Conservation (phyloP, 2,888 invertebrate genomes). For the Scaptomyza tumidula region DNA sequence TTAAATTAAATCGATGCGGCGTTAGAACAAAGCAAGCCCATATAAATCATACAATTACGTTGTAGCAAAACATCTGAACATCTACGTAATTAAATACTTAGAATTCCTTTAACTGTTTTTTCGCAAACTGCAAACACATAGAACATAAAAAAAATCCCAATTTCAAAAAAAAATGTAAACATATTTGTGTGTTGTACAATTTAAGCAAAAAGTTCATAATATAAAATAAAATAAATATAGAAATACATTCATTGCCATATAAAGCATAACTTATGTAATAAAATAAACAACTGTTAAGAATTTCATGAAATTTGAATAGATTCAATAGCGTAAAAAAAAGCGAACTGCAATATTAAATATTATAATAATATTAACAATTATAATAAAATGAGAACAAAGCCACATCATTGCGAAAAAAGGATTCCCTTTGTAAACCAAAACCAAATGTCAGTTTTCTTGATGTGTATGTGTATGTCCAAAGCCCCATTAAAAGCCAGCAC, state of each 20-base stretch:
- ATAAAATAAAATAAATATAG: slow-evolving; percentile 6
- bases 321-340: slow-evolving; percentile 59
- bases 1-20: slow-evolving; percentile 7
- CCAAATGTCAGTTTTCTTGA: slow-evolving; percentile 48
- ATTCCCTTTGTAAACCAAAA: slow-evolving; percentile 30
- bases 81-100: slow-evolving; percentile 73
- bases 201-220: slow-evolving; percentile 15
- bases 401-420: slow-evolving; percentile 30
- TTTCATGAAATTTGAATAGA: slow-evolving; percentile 68
- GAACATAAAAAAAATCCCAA: slow-evolving; percentile 6
- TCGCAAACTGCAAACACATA: slow-evolving; percentile 33
- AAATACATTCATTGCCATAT: slow-evolving; percentile 44
- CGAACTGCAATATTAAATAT: slow-evolving; percentile 39
- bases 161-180: slow-evolving; percentile 26
- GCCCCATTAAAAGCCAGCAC: slow-evolving; percentile 31
- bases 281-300: slow-evolving; percentile 52
- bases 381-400: slow-evolving; percentile 25
- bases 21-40: slow-evolving; percentile 1
- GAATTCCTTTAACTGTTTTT: slow-evolving; percentile 61
- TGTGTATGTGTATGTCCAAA: slow-evolving; percentile 59
- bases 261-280: slow-evolving; percentile 29
- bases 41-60: slow-evolving; percentile 20
- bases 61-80: slow-evolving; percentile 43
- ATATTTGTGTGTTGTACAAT: slow-evolving; percentile 54
- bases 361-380: slow-evolving; percentile 35